These are phyloP conservation scores for Drosophila anceps DNA, from an alignment of 2,888 invertebrate species.

Conservation along the genomic window DNA sequence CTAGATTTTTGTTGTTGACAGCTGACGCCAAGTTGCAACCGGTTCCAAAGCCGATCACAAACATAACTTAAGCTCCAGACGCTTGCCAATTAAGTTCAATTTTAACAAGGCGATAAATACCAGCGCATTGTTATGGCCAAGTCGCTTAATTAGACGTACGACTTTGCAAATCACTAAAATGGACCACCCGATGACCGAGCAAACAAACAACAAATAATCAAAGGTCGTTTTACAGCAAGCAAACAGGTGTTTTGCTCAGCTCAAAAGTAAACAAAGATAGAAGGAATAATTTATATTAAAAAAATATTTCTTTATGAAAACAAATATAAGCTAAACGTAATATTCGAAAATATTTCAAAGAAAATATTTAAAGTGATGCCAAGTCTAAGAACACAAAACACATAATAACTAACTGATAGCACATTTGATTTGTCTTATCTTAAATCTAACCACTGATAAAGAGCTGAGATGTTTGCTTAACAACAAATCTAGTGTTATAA, in stretches of 20 bases:
- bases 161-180: slow-evolving; percentile 45
- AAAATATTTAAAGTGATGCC: not conserved
- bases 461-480: not conserved
- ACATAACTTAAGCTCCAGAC: slow-evolving; percentile 53
- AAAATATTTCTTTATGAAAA: not conserved
- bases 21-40: slow-evolving; percentile 34
- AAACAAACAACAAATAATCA: slow-evolving; percentile 13
- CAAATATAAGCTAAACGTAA: not conserved
- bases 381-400: not conserved
- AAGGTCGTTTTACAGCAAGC: slow-evolving; percentile 15
- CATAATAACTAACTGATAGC: not conserved
- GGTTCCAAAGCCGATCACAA: slow-evolving; percentile 34
- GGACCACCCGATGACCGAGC: slow-evolving; percentile 29
- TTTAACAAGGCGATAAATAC: slow-evolving; percentile 5
- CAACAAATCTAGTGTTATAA: not conserved
- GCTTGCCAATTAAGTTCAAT: slow-evolving; percentile 54
- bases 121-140: slow-evolving; percentile 49
- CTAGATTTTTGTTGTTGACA: slow-evolving; percentile 42
- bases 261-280: not conserved
- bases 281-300: not conserved
- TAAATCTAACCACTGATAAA: not conserved
- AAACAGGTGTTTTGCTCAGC: slow-evolving; percentile 22
- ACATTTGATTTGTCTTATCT: not conserved
- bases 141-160: slow-evolving; percentile 45
- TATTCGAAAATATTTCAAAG: not conserved